A percentile compares a stretch with the other conserved stretches of the same genome.
Conservation (phyloP, 2,797 vertebrate genomes). For the Paratrypauchen microcephalus region DNA sequence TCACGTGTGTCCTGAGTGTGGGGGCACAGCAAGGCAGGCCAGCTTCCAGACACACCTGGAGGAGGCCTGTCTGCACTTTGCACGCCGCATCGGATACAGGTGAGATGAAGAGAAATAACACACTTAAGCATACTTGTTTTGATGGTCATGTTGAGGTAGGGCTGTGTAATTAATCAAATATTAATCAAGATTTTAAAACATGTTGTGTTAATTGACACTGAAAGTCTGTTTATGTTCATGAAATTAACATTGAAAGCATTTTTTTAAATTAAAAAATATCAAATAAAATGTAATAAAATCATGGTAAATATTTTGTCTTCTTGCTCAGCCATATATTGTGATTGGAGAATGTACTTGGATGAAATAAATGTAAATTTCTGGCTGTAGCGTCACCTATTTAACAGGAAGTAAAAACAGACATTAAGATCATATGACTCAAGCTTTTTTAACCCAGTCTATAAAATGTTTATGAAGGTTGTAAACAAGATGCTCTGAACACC, state of each 20-base stretch:
- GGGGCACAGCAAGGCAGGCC: constrained; percentile 84
- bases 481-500: not conserved
- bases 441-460: not conserved
- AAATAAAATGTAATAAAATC: too few relatives aligned
- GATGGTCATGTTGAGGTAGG: not conserved
- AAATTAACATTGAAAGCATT: too few relatives aligned
- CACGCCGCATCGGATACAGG: constrained; percentile 94
- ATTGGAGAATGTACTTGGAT: not conserved
- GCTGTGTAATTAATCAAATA: not conserved
- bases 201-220: not conserved
- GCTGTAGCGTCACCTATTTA: not conserved
- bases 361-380: not conserved
- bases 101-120: constrained; percentile 43
- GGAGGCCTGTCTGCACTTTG: constrained; percentile 92
- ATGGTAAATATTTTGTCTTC: too few relatives aligned
- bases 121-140: not conserved
- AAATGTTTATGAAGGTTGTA: not conserved
- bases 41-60: constrained; percentile 88
- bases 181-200: not conserved
- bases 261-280: too few relatives aligned
- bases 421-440: not conserved
- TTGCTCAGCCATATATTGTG: too few relatives aligned
- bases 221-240: not conserved
- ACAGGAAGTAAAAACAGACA: not conserved
- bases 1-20: constrained; percentile 93